Evolutionary conservation across 37 sponge, comb jelly and placozoan species (phyloP).

Genomic region (Tethya wilhelma): DNA sequence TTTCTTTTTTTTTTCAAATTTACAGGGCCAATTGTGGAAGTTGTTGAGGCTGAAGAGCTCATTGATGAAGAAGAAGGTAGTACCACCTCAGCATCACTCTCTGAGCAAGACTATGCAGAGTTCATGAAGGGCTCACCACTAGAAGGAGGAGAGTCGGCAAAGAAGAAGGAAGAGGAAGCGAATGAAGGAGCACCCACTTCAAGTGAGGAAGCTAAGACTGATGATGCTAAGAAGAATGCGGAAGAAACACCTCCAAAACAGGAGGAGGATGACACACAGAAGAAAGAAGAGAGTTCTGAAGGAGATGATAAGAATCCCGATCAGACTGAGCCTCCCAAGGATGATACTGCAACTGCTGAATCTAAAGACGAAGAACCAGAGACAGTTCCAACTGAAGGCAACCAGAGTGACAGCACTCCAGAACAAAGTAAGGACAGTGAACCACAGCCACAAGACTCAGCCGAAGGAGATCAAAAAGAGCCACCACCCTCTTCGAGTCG

Average conservation of each 20-base stretch:
- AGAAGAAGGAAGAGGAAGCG: background rate
- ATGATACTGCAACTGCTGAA: background rate
- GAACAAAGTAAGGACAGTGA: background rate
- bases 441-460: too few relatives aligned
- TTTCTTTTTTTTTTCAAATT: background rate
- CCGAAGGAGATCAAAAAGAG: too few relatives aligned
- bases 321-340: too few relatives aligned
- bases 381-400: background rate
- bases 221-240: background rate
- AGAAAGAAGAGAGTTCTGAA: background rate
- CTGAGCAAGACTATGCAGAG: constrained; percentile 32
- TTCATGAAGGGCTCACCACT: background rate
- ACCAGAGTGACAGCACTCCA: background rate
- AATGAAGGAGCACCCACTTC: background rate
- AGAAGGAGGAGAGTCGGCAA: background rate
- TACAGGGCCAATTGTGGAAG: constrained; percentile 69
- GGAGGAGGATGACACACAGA: background rate
- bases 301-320: background rate
- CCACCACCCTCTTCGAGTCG: too few relatives aligned
- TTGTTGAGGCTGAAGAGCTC: constrained; percentile 47
- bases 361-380: background rate
- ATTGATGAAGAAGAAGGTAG: constrained; percentile 44
- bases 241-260: background rate
- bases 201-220: background rate
- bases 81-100: constrained; percentile 5